Evolutionary conservation across 2,888 invertebrate species (phyloP), one percentile per base, ranked within the genome.

Genomic region (Cerceris rybyensis): DNA sequence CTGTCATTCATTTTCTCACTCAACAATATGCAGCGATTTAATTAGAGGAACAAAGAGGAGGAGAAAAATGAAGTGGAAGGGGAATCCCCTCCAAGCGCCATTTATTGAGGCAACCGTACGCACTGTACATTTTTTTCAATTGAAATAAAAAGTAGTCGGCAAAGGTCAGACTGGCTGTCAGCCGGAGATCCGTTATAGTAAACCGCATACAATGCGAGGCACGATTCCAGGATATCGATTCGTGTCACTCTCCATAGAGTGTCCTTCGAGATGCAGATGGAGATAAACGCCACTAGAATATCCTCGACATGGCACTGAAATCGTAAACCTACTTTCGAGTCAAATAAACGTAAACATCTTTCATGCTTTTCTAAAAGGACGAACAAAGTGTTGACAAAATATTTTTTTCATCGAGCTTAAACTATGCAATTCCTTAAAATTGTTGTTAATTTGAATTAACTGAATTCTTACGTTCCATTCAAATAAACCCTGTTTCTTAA

Each of bases 171-270:
- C 28, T 50, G 64, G 16, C 68, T 70, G 73, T 71, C 66, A 73
- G 61, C 41, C 41, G 52, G 50, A 71, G 61, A 73, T 68, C 65
- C 68, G 60, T 78, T 71, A 76, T 57, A 72, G 66, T 59, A 7
- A 68, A 50, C 60, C 52, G 70, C 59, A 68, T 69, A 60, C 64
- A 73, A 80, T 61, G 69, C 63, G 65, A 72, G 46, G 60, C 70
- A 75, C 68, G 54, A 75, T 77, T 79, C 70, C 73, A 50, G 61
- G 70, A 82, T 78, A 84, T 82, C 71, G 73, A 82, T 84, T 28
- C 85, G 64, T 57, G 52, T 74, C 64, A 50, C 66, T 73, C 70
- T 65, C 50, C 16, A 42, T 68, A 7, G 69, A 7, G 69, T 59
- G 75, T 84, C 71, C 77, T 84, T 84, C 74, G 70, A 77, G 69